These are phyloP conservation scores for Drosophila melanogaster DNA, from an alignment of 1,140 invertebrate genomes.

Conservation along the genomic window DNA sequence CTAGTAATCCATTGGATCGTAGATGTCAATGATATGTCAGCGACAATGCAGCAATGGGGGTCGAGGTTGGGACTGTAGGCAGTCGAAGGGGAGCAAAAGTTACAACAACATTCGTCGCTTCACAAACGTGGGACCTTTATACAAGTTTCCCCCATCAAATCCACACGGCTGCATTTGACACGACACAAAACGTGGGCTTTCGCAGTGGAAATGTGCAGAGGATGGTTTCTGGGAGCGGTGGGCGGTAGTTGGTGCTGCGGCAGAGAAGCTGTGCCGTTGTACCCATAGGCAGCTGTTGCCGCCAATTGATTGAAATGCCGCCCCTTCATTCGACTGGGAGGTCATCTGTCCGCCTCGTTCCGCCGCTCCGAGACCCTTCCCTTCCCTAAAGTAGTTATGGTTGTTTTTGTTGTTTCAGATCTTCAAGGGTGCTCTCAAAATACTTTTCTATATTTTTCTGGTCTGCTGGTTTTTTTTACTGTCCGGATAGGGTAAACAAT, in stretches of 20 bases:
- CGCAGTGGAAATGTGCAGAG: neutral
- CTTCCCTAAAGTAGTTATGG: constrained; percentile 12
- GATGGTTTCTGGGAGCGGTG: neutral
- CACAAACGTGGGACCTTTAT: constrained; percentile 74
- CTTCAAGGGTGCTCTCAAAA: constrained; percentile 69
- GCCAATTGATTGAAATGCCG: constrained; percentile 57
- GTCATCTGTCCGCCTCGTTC: constrained; percentile 34
- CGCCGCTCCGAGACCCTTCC: no score
- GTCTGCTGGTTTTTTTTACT: constrained; percentile 22
- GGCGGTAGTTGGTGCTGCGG: constrained; percentile 8
- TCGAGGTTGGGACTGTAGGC: neutral
- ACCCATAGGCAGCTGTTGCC: constrained; percentile 51
- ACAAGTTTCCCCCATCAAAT: constrained; percentile 62
- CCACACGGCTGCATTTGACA: constrained; percentile 40
- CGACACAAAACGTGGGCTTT: constrained; percentile 61
- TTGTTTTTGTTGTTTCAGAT: constrained; percentile 47
- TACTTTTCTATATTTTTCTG: constrained; percentile 45
- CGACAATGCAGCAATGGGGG: constrained; percentile 37
- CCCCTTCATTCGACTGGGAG: constrained; percentile 53
- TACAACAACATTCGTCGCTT: constrained; percentile 65
- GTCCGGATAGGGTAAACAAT: constrained; percentile 71
- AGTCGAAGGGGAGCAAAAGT: constrained; percentile 39
- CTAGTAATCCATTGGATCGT: no score
- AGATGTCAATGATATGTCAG: constrained; percentile 32
- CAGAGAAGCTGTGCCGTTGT: constrained; percentile 27